Evolutionary conservation across 2,797 vertebrate genomes (phyloP).

Genomic region (Loris lydekkerianus): DNA sequence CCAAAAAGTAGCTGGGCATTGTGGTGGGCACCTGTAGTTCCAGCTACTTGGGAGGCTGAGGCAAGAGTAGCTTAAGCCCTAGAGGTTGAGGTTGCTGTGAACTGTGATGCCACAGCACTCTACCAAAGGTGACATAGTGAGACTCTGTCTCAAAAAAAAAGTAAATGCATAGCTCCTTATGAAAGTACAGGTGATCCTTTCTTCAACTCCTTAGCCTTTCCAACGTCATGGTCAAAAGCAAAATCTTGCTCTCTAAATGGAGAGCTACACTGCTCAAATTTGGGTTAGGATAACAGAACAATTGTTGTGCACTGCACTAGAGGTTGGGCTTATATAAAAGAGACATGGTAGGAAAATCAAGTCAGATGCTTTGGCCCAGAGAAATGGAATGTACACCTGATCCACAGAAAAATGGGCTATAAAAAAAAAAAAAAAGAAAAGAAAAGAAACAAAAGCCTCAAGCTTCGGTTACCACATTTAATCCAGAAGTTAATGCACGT

Average conservation of each 20-base stretch:
- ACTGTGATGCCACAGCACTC: too few relatives aligned
- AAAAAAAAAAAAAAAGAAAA: too few relatives aligned
- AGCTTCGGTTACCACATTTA: not conserved
- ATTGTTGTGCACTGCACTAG: fast-evolving
- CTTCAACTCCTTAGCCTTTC: not conserved
- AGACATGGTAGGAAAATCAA: not conserved
- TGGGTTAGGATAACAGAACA: not conserved
- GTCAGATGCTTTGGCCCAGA: not conserved
- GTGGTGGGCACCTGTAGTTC: too few relatives aligned
- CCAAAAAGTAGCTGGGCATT: too few relatives aligned
- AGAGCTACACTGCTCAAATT: not conserved
- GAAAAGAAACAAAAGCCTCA: not conserved
- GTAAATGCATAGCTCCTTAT: not conserved
- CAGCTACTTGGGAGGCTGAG: too few relatives aligned
- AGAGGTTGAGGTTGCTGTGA: too few relatives aligned
- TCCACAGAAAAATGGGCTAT: not conserved
- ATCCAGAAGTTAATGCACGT: not conserved
- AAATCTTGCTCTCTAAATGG: not conserved
- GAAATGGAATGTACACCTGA: not conserved
- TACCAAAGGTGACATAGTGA: too few relatives aligned
- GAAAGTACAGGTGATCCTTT: not conserved
- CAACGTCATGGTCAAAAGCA: not conserved
- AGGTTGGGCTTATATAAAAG: not conserved
- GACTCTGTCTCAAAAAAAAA: too few relatives aligned
- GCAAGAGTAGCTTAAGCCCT: too few relatives aligned